Base-by-base conservation (phyloP, 2,888 invertebrate species). In the Latheticus oryzae region DNA sequence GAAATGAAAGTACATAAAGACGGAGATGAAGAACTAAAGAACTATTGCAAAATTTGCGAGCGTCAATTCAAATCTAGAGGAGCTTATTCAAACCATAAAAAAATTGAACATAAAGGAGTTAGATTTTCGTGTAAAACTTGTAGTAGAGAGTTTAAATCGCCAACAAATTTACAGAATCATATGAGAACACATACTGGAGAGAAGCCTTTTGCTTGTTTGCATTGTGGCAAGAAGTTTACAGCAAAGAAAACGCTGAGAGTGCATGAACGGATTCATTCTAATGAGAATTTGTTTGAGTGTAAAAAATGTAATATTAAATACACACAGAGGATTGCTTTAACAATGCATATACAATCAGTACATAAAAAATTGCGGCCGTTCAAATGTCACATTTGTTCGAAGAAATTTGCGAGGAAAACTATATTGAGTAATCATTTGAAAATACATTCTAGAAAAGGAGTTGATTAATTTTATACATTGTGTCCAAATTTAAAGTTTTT, bases 201-300 rank as follows among this genome's bases (percentile, higher is more conserved):
- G 9, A 35, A 71, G 40, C 74, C 75, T 1, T 75, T 74, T 48
- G 61, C 68, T 19, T 78, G 78, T 48, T 80, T 82, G 21, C 70
- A 79, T 2, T 85, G 85, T 45, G 81, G 82, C 0, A 84, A 83
- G 60, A 78, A 78, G 0, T 72, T 84, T n/a, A 73, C 12, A 8
- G 24, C 5, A 2, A 26, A 9, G 8, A 9, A 7, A 1, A n/a
- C 11, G 77, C 9, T 1, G 8, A 19, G 2, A 11, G 24, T 16
- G 3, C 43, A 45, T 9, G n/a, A 68, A 33, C 67, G 68, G 1
- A 47, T 72, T 5, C 76, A 76, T 53, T 62, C 32, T 2, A 53
- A 43, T 21, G 71, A 73, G 5, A 81, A 80, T 52, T 81, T 78
- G 26, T 81, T 77, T 60, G 81, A 79, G 35, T 85, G 84, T 32